A percentile compares a stretch with the other conserved stretches of the same genome.
These are phyloP conservation scores for Beroe ovata DNA, from an alignment of 37 sponge, comb jelly and placozoan genomes.

Conservation along the genomic window DNA sequence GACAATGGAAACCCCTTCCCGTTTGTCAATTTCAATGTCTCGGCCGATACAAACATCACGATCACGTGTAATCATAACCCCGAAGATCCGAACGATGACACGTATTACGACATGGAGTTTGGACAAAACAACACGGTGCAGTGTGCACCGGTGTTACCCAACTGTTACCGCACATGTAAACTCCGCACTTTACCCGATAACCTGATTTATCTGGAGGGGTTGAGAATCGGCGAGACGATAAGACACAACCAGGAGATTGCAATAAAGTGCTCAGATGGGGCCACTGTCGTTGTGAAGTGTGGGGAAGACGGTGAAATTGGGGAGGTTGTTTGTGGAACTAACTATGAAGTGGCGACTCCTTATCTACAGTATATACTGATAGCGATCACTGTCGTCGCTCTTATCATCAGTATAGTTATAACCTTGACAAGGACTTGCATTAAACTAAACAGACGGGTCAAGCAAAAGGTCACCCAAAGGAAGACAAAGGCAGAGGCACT, in stretches of 20 bases:
- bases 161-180: slow-evolving; percentile 13
- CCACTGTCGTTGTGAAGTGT: neutral
- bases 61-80: slow-evolving; percentile 47
- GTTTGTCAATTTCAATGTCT: slow-evolving; percentile 20
- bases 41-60: neutral
- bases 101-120: slow-evolving; percentile 33
- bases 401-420: neutral
- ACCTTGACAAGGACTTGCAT: neutral
- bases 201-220: neutral
- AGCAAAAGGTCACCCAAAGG: neutral
- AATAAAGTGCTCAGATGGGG: slow-evolving; percentile 18
- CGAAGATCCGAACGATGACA: neutral
- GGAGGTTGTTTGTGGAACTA: neutral
- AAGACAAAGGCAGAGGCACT: neutral
- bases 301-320: neutral
- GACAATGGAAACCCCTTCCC: slow-evolving; percentile 19
- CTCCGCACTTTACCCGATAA: neutral
- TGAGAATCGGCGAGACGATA: neutral
- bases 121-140: neutral
- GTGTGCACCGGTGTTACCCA: slow-evolving; percentile 12
- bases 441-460: neutral
- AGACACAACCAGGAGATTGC: neutral
- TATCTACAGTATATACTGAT: neutral
- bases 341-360: neutral
- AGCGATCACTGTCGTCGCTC: neutral